A percentile compares a stretch with the other conserved stretches of the same genome.
Evolutionary conservation across 1,140 invertebrate genomes (phyloP).

Genomic region (Linepithema humile): DNA sequence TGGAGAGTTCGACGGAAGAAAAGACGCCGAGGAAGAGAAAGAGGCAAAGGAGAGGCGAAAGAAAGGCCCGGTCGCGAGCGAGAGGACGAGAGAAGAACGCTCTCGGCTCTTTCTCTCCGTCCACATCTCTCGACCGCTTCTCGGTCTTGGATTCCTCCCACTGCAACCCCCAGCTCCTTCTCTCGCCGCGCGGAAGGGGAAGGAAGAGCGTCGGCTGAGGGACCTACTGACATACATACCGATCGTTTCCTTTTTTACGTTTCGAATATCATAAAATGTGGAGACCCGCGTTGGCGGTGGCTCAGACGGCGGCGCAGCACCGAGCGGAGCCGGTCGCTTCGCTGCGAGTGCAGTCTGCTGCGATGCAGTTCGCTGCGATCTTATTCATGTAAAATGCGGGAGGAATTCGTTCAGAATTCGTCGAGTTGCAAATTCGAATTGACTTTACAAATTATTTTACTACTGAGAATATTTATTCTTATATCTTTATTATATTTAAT

Average conservation of each 20-base stretch:
- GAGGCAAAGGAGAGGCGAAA: constrained; percentile 28
- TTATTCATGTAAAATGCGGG: background rate
- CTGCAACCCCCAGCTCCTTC: constrained; percentile 38
- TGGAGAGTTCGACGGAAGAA: background rate
- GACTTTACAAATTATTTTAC: background rate
- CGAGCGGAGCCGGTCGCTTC: constrained; percentile 60
- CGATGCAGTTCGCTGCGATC: background rate
- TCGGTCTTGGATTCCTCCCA: constrained; percentile 8
- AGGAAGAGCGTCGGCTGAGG: constrained; percentile 72
- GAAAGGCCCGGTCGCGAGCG: constrained; percentile 41
- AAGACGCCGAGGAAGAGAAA: constrained; percentile 2
- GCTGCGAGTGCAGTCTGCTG: background rate
- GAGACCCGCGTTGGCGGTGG: constrained; percentile 68
- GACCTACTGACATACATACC: constrained; percentile 83
- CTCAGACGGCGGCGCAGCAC: constrained; percentile 76
- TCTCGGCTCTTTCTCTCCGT: constrained; percentile 54
- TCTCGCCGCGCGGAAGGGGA: constrained; percentile 56
- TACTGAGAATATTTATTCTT: background rate
- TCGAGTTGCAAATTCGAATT: background rate
- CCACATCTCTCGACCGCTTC: constrained; percentile 36
- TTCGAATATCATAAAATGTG: constrained; percentile 84
- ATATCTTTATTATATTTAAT: background rate
- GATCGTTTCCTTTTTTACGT: constrained; percentile 83
- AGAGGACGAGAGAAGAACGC: constrained; percentile 55
- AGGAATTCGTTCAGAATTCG: background rate